Base-by-base conservation (phyloP, 2,113 vertebrate genomes). In the Hippocampus abdominalis region DNA sequence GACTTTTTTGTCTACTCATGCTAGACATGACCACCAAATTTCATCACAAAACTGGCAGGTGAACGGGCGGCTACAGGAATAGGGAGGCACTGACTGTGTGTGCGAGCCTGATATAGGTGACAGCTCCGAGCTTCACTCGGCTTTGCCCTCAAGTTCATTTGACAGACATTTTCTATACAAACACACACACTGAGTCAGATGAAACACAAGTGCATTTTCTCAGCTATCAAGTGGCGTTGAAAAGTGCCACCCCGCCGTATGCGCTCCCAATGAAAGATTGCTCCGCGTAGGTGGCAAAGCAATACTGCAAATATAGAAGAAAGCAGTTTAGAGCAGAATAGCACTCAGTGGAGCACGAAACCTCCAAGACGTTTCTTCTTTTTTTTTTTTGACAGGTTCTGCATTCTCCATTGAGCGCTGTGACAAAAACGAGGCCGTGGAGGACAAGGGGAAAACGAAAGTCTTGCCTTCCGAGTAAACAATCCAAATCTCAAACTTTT, bases 121-220 rank as follows among this genome's bases (percentile, higher is more conserved):
- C 39, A 64, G 61, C 61, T 42, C 12, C 2, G 61, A 40, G 61
- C 10, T 42, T 63, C 61, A 13, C 36, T 63, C n/a, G 32, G 36
- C 60, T 16, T 40, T 18, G 36, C 61, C 39, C 3, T 15, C 10
- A n/a, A 64, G n/a, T 64, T 42, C 61, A 64, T 64, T 64, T 64
- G 11, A 39, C 29, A 40, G 40, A 42, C 6, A 23, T 13, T 64
- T 18, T 11, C 61, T 23, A 23, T 40, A 42, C 36, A 40, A 39
- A 63, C 61, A 42, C 36, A 5, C 36, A 44, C 32, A 40, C 11
- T 13, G 11, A 64, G 61, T 40, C 61, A 39, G 54, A 40, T 64
- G 61, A 64, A 64, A 40, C n/a, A 23, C 36, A 42, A 64, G 61
- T 64, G 61, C 39, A 64, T 64, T 64, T 64, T 64, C 61, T 23